Conservation (phyloP, 2,113 vertebrate genomes). For the Microcebus tavaratra region DNA sequence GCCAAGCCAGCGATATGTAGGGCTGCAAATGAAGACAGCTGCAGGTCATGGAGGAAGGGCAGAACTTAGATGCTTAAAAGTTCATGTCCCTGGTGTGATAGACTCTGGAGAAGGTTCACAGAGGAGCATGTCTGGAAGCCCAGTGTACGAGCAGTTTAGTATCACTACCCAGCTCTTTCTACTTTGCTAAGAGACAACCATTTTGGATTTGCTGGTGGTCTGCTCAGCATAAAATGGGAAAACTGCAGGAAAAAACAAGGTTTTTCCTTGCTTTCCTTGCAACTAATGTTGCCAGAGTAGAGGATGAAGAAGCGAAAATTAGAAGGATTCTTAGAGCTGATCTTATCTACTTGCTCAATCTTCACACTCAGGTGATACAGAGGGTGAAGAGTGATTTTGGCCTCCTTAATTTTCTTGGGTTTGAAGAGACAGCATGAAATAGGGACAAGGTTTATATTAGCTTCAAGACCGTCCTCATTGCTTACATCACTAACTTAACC, state of each 20-base stretch:
- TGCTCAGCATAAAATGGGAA: neutral
- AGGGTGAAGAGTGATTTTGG: neutral
- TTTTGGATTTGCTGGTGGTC: neutral
- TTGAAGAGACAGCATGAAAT: neutral
- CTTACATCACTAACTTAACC: neutral
- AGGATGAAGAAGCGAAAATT: neutral
- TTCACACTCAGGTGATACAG: neutral
- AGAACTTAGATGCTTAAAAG: neutral
- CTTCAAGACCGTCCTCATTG: neutral
- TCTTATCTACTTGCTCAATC: neutral
- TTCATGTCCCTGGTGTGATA: neutral
- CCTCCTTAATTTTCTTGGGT: neutral
- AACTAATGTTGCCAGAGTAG: neutral
- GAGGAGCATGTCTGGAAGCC: neutral
- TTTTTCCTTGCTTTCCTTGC: no score
- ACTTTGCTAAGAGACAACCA: neutral
- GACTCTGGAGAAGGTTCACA: constrained; percentile 35
- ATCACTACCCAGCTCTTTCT: neutral
- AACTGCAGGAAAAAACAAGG: neutral
- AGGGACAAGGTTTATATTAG: neutral
- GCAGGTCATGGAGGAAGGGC: neutral
- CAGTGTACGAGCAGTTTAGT: neutral
- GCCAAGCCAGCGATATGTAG: neutral
- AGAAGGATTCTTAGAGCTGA: neutral
- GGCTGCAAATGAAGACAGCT: constrained; percentile 1